Evolutionary conservation across 1,140 invertebrate genomes (phyloP).

Genomic region (Philotrypesis tridentata): DNA sequence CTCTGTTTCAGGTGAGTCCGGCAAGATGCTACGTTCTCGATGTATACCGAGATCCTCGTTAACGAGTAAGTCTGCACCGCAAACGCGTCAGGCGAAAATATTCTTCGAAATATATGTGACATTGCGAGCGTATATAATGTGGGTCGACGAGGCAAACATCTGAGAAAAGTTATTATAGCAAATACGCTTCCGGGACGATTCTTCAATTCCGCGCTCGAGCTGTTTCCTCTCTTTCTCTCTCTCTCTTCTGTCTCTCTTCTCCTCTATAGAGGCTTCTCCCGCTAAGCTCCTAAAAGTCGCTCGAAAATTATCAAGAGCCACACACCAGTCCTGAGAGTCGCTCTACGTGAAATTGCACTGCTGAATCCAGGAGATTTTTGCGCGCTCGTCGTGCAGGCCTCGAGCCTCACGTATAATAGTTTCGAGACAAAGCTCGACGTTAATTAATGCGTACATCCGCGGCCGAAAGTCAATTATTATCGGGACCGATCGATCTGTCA

Average conservation of each 20-base stretch:
- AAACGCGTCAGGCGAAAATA: no score
- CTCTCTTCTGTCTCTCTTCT: no score
- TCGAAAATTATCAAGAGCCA: not conserved
- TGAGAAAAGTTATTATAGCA: conserved; percentile 42
- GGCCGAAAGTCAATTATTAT: not conserved
- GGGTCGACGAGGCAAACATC: no score
- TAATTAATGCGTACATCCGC: not conserved
- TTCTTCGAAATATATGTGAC: no score
- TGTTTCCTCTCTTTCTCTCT: not conserved
- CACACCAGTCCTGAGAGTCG: no score
- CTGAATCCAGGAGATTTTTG: no score
- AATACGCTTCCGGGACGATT: conserved; percentile 60
- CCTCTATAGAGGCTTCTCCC: not conserved
- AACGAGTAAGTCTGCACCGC: not conserved
- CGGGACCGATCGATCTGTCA: not conserved
- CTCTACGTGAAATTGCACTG: not conserved
- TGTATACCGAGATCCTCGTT: not conserved
- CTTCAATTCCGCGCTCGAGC: conserved; percentile 53
- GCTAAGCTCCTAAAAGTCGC: not conserved
- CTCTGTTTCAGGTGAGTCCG: conserved; percentile 15
- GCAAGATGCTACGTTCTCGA: not conserved
- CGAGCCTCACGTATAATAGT: no score
- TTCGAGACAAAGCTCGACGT: not conserved
- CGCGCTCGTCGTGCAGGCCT: no score
- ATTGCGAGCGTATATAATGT: no score